Evolutionary conservation across 2,113 vertebrate genomes (phyloP).

Genomic region (Leptocoma aspasia): DNA sequence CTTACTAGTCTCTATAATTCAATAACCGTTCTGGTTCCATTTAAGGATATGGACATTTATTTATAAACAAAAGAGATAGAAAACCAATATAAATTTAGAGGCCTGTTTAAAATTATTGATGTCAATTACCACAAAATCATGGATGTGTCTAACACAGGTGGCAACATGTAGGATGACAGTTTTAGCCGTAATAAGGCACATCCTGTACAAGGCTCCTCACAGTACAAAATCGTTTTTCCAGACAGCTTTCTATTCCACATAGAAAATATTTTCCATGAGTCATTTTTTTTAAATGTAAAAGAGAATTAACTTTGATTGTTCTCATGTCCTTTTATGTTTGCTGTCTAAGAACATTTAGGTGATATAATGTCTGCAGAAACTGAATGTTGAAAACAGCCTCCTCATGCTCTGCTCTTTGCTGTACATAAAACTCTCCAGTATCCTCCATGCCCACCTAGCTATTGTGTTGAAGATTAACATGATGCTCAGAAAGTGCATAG

Average conservation of each 20-base stretch:
- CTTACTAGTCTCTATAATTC: background rate
- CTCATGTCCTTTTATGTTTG: background rate
- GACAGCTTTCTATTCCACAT: background rate
- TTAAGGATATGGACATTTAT: background rate
- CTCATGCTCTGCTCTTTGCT: background rate
- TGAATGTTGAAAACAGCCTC: background rate
- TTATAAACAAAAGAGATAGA: background rate
- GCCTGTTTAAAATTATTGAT: background rate
- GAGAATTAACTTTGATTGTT: constrained; percentile 24
- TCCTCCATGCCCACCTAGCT: background rate
- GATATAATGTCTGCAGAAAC: background rate
- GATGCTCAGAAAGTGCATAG: background rate
- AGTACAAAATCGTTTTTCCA: background rate
- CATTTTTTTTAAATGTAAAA: background rate
- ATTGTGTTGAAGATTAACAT: background rate
- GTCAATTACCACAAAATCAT: background rate
- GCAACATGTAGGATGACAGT: background rate
- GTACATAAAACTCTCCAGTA: background rate
- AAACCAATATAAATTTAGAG: background rate
- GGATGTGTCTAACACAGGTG: background rate
- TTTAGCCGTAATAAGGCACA: constrained; percentile 2
- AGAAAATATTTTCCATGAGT: constrained; percentile 47
- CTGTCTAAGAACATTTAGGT: constrained; percentile 7
- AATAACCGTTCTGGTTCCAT: background rate
- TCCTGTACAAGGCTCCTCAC: background rate